Conservation (phyloP, 1,140 invertebrate genomes). For the Hyles vespertilio region DNA sequence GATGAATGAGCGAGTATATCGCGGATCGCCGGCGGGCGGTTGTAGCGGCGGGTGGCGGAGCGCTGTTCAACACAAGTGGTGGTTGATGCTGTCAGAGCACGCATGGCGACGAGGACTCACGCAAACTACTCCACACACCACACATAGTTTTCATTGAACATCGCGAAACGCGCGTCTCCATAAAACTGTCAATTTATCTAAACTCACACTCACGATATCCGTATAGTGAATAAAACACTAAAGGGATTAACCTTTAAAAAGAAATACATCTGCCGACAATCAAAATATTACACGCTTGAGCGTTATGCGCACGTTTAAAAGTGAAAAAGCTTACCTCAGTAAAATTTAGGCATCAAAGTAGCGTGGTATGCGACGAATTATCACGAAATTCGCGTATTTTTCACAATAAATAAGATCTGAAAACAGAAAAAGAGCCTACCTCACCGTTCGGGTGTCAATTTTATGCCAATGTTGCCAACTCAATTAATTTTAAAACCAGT, state of each 20-base stretch:
- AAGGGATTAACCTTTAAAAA: constrained; percentile 62
- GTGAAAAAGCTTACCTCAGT: constrained; percentile 56
- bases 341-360: constrained; percentile 70
- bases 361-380: constrained; percentile 55
- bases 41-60: too few relatives aligned
- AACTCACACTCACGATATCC: neutral
- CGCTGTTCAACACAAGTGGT: too few relatives aligned
- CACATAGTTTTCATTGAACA: neutral
- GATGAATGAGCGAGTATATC: too few relatives aligned
- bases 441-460: constrained; percentile 73
- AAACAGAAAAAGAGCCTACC: constrained; percentile 76
- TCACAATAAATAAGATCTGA: constrained; percentile 72
- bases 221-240: constrained; percentile 21
- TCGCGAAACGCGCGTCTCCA: neutral
- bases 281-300: constrained; percentile 37
- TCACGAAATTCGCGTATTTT: constrained; percentile 62
- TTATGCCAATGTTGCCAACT: constrained; percentile 41
- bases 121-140: too few relatives aligned
- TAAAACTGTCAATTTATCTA: neutral
- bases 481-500: neutral
- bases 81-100: constrained; percentile 45
- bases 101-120: constrained; percentile 28
- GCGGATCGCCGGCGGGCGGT: too few relatives aligned
- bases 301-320: constrained; percentile 10
- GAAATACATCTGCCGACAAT: constrained; percentile 58